Conservation (phyloP, 2,113 vertebrate species). For the Catharus fuscescens region DNA sequence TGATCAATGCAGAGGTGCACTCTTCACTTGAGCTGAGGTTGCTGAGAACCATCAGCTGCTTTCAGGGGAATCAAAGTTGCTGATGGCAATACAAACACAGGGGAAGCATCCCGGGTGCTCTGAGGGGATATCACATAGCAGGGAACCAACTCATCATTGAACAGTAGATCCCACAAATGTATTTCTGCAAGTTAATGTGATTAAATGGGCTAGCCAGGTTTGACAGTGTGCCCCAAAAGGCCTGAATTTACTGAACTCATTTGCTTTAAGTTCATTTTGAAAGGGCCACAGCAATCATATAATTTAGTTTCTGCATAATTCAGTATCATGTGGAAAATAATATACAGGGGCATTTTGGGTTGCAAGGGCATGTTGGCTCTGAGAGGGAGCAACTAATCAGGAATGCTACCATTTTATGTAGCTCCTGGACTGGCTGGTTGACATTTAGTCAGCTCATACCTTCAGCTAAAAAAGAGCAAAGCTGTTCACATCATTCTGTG, state of each 20-base stretch:
- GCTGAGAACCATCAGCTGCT: neutral
- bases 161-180: neutral
- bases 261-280: neutral
- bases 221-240: neutral
- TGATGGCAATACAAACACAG: neutral
- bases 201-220: neutral
- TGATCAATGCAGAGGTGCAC: neutral
- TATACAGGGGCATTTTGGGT: neutral
- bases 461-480: neutral
- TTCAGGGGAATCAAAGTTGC: neutral
- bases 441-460: neutral
- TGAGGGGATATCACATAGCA: neutral
- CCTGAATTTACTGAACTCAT: neutral
- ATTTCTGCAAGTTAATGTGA: neutral
- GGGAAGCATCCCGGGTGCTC: neutral
- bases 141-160: fast-evolving
- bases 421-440: neutral
- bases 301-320: neutral
- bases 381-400: neutral
- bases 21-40: neutral
- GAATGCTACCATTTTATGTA: neutral
- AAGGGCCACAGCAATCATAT: neutral
- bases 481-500: neutral
- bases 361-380: neutral
- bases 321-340: neutral